Evolutionary conservation across 2,888 invertebrate genomes (phyloP).

Genomic region (Acanthopleura granulata): DNA sequence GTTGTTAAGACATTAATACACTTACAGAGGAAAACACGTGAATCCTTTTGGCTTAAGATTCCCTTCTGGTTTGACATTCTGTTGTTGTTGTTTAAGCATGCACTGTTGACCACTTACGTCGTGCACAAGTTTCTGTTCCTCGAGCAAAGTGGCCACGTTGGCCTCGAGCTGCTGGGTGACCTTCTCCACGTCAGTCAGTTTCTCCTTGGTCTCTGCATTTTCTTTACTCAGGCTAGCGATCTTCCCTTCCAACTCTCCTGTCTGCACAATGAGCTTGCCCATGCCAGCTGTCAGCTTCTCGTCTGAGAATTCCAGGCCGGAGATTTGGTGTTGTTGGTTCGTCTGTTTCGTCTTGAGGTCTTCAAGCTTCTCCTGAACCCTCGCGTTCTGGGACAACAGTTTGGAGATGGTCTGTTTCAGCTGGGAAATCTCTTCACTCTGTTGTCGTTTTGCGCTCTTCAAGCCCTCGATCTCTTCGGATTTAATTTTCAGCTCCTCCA

Average conservation of each 20-base stretch:
- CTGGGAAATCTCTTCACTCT: neutral
- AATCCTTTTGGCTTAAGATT: too few relatives aligned
- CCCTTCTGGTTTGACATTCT: too few relatives aligned
- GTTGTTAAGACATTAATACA: too few relatives aligned
- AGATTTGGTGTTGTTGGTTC: neutral
- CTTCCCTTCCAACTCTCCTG: neutral
- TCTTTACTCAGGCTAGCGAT: neutral
- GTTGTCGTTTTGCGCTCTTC: neutral
- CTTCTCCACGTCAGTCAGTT: neutral
- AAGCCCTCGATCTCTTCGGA: neutral
- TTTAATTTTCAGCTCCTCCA: neutral
- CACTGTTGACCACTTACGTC: neutral
- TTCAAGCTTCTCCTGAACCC: neutral
- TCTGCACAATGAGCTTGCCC: neutral
- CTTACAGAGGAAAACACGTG: too few relatives aligned
- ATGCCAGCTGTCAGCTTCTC: neutral
- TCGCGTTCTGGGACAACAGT: neutral
- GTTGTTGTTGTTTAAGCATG: too few relatives aligned
- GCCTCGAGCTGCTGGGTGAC: neutral
- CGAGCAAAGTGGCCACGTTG: neutral
- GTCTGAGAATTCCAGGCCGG: conserved; percentile 6
- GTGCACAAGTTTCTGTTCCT: neutral
- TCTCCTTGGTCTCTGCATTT: neutral
- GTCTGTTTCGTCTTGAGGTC: neutral
- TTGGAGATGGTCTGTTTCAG: neutral